Conservation (phyloP, 2,888 invertebrate species). For the Chouioia cunea region DNA sequence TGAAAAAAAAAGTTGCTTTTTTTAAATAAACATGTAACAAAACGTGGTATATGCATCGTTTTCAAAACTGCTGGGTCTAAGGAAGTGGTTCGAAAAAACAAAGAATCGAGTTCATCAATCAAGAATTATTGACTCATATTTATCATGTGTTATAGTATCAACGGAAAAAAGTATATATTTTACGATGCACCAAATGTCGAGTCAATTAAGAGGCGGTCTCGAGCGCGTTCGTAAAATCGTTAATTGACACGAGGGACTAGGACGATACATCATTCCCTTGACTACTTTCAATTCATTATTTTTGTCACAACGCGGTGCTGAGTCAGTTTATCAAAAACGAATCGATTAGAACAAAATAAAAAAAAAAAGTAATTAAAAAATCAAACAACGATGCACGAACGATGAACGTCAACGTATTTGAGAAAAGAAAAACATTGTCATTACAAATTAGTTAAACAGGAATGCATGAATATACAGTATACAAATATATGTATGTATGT, state of each 20-base stretch:
- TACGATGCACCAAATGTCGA: conserved; percentile 36
- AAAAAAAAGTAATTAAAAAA: conserved; percentile 18
- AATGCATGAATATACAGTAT: conserved; percentile 44
- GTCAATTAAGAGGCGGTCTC: conserved; percentile 25
- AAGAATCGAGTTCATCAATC: not conserved
- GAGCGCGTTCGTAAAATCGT: conserved; percentile 28
- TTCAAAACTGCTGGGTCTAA: conserved; percentile 13
- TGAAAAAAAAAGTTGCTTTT: conserved; percentile 29
- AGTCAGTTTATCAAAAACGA: conserved; percentile 13
- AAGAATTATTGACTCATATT: conserved; percentile 13
- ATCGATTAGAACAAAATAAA: conserved; percentile 3
- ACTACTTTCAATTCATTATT: conserved; percentile 14
- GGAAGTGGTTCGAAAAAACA: not conserved
- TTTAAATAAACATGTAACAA: conserved; percentile 15
- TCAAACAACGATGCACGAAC: conserved; percentile 47
- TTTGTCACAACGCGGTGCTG: conserved; percentile 16
- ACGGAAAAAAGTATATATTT: conserved; percentile 17
- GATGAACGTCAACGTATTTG: conserved; percentile 46
- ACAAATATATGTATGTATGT: conserved; percentile 36
- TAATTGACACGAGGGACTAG: conserved; percentile 27
- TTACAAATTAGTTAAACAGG: conserved; percentile 41
- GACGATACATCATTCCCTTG: conserved; percentile 16
- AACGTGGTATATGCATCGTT: conserved; percentile 17
- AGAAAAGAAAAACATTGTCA: conserved; percentile 45
- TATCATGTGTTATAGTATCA: conserved; percentile 5